A percentile compares a stretch with the other conserved stretches of the same genome.
phyloP scores from a whole-genome alignment of 2,113 vertebrate species.

The Cairina moschata region DNA sequence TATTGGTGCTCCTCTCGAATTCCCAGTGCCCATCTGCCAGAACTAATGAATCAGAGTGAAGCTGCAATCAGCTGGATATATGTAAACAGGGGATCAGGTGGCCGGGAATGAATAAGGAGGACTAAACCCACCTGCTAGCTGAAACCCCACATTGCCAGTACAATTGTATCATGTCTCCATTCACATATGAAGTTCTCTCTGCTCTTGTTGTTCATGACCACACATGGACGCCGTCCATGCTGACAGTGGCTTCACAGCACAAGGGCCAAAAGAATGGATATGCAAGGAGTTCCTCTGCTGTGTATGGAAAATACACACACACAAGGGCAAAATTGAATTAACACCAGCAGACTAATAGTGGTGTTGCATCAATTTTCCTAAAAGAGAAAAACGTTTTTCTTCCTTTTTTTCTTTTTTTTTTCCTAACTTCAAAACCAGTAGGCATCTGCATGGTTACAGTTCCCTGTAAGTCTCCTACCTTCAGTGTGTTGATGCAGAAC shows the following conservation, averaged over 20 bases:
- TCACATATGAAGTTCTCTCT: not conserved
- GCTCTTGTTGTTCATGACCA: not conserved
- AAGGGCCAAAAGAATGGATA: not conserved
- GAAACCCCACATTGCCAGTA: not conserved
- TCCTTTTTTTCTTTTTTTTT: not conserved
- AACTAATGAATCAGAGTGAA: not conserved
- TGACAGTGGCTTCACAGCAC: not conserved
- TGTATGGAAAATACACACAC: not conserved
- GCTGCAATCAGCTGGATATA: not conserved
- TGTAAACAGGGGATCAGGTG: not conserved
- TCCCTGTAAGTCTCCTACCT: not conserved
- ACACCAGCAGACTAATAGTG: not conserved
- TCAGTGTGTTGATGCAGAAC: not conserved
- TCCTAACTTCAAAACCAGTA: not conserved
- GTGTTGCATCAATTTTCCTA: not conserved
- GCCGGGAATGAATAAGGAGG: not conserved
- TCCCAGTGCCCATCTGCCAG: not conserved
- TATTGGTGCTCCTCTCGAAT: not conserved
- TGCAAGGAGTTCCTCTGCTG: not conserved
- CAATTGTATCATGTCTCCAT: not conserved
- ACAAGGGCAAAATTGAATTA: not conserved
- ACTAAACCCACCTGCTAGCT: not conserved
- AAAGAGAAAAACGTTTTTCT: fast-evolving
- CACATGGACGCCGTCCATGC: not conserved
- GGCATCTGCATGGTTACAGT: not conserved